Conservation (phyloP, 2,888 invertebrate species). For the Melitaea athalia region DNA sequence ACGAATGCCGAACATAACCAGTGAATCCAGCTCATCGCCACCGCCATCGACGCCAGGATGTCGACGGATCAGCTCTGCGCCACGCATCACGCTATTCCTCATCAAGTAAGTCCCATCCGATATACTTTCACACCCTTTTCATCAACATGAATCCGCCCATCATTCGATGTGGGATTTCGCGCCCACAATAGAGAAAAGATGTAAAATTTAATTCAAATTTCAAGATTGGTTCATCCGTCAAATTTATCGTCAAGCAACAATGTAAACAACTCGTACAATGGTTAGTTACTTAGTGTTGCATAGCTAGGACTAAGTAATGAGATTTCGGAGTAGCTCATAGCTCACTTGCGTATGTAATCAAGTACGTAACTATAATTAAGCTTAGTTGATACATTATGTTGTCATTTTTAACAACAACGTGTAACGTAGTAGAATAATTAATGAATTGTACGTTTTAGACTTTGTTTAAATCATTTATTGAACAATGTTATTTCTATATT, state of each 20-base stretch:
- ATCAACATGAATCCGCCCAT: too few species aligned
- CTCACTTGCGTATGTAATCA: constrained; percentile 10
- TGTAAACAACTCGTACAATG: constrained; percentile 8
- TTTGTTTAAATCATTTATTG: too few species aligned
- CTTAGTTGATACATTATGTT: not conserved
- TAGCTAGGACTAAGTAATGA: constrained; percentile 23
- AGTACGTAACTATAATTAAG: constrained; percentile 3
- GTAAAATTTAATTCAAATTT: not conserved
- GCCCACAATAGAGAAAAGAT: not conserved
- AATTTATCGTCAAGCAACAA: not conserved
- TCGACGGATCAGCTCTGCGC: too few species aligned
- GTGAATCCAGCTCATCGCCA: too few species aligned
- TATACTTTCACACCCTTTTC: too few species aligned
- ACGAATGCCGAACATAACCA: too few species aligned
- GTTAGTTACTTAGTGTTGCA: constrained; percentile 21
- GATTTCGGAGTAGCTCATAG: constrained; percentile 22
- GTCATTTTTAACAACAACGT: not conserved
- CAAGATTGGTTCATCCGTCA: not conserved
- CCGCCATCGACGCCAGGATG: too few species aligned
- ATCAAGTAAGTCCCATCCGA: too few species aligned
- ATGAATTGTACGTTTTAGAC: not conserved
- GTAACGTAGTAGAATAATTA: not conserved
- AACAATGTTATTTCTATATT: too few species aligned
- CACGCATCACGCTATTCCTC: too few species aligned
- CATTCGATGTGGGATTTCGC: too few species aligned